Percentiles rank a stretch among this genome's conserved stretches.
Conservation (phyloP, 2,888 invertebrate species). For the Hartigia nigra region DNA sequence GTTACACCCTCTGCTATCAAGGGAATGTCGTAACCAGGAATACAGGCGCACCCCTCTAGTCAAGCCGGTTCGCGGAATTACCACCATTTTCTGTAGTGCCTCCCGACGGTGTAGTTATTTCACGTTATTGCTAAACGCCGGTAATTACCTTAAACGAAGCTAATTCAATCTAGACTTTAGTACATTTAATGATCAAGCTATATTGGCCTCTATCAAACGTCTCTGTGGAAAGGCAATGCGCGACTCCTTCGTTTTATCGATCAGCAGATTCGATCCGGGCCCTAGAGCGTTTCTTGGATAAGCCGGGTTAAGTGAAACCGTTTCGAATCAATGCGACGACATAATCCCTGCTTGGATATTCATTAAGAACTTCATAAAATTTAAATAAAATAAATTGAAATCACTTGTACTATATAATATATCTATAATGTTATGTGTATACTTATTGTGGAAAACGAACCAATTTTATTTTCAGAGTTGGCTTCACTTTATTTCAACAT, state of each 20-base stretch:
- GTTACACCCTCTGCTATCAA: background rate
- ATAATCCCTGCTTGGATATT: background rate
- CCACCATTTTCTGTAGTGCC: slow-evolving; percentile 6
- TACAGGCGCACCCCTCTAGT: background rate
- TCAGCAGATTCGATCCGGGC: background rate
- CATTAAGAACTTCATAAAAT: background rate
- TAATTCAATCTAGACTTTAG: slow-evolving; percentile 26
- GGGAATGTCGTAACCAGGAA: background rate
- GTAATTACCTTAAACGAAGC: slow-evolving; percentile 27
- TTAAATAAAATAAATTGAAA: background rate
- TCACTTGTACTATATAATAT: background rate
- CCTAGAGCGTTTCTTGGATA: background rate
- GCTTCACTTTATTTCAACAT: background rate
- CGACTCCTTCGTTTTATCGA: background rate
- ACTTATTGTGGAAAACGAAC: background rate
- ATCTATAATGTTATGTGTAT: background rate
- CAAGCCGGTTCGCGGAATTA: background rate
- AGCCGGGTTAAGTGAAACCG: background rate
- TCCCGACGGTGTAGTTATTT: slow-evolving; percentile 19
- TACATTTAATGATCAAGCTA: background rate
- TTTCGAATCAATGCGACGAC: background rate
- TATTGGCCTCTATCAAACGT: background rate
- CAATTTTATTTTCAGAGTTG: background rate
- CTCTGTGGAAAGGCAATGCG: background rate
- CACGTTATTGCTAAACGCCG: slow-evolving; percentile 26